These are phyloP conservation scores for Mirounga angustirostris DNA, from an alignment of 2,113 vertebrate species.

Conservation along the genomic window DNA sequence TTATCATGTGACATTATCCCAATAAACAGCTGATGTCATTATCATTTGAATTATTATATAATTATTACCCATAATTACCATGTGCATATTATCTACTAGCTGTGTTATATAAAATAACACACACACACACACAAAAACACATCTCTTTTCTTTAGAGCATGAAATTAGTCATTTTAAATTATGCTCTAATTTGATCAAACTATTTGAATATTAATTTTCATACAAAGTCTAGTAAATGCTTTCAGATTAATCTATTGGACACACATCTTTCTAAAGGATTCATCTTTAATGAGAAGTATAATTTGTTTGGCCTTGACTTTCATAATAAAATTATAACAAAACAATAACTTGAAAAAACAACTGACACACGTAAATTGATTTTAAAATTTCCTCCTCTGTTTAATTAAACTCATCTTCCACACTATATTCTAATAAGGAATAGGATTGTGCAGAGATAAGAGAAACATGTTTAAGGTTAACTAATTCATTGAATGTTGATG, in stretches of 20 bases:
- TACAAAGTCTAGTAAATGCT: neutral
- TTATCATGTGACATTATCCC: neutral
- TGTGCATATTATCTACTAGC: neutral
- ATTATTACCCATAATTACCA: neutral
- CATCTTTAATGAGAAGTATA: conserved; percentile 68
- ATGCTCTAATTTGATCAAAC: neutral
- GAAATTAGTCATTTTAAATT: neutral
- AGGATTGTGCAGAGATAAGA: neutral
- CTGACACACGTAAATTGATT: conserved; percentile 77
- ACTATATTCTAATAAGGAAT: conserved; percentile 69
- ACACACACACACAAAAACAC: neutral
- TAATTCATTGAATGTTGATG: conserved; percentile 56
- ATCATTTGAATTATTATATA: neutral
- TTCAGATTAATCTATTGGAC: neutral
- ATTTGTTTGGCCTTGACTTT: conserved; percentile 74
- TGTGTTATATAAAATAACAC: neutral
- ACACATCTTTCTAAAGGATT: neutral
- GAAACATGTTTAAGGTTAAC: neutral
- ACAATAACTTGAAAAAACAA: conserved; percentile 51
- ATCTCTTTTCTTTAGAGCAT: neutral
- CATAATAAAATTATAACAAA: conserved; percentile 67
- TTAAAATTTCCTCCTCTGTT: conserved; percentile 54
- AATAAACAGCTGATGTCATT: neutral
- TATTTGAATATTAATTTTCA: neutral
- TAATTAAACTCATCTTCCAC: conserved; percentile 73